Base-by-base conservation (phyloP, 1,140 invertebrate species). In the Streblospio benedicti region DNA sequence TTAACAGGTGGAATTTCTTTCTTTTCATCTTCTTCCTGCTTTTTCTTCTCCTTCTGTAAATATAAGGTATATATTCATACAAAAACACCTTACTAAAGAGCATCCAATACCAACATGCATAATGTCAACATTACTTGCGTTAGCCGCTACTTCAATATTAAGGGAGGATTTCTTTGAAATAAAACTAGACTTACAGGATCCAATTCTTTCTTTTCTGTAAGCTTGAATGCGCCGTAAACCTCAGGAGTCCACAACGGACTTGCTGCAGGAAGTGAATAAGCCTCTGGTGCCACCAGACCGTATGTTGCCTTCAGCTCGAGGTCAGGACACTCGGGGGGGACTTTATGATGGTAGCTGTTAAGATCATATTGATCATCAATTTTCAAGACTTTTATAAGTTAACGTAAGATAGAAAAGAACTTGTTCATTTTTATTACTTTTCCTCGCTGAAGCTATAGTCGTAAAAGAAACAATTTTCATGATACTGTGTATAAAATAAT, bases 231-330 rank as follows among this genome's bases (percentile, higher is more conserved):
- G 23, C 74, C 71, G 70, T 85, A 85, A 2, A 79, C 74, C 12
- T 75, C 74, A n/a, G 76, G 67, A 32, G 74, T 84, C 86, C 86
- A 87, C 14, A 83, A 65, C 38, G 79, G 71, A 72, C 81, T 79
- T 6, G 78, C 69, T 27, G 76, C 38, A 1, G 85, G 83, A 62
- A 83, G 76, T 57, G 72, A 71, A 71, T 82, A 87, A 47, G 83
- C 80, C 64, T 86, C 84, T 30, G 85, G 83, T 61, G 81, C 83
- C 2, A 84, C 85, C 30, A 87, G 71, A 50, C 86, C 86, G 73
- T 84, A 86, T 1, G 84, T 84, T 35, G 85, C 84, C 75, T 86
- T 80, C n/a, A 82, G 71, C 68, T 86, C 84, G 31, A 88, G 71
- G 32, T 72, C 63, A 47, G 85, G 85, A 59, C 81, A 71, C 62